Conservation (phyloP, 2,888 invertebrate species). For the Leptopilina myrica region DNA sequence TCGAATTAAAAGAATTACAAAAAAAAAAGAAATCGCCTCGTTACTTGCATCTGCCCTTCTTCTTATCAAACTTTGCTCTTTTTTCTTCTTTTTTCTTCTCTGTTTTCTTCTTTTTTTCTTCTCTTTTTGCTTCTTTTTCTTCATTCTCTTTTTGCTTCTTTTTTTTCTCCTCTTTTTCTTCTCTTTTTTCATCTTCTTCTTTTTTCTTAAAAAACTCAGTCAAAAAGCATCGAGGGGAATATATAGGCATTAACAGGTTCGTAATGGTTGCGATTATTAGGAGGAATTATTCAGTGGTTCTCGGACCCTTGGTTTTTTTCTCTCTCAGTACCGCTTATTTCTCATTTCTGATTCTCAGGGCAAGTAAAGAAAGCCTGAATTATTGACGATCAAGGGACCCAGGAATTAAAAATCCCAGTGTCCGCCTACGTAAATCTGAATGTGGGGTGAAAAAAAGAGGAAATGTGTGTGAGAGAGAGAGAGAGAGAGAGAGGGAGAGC, state of each 20-base stretch:
- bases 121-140: too few species aligned
- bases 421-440: conserved; percentile 49
- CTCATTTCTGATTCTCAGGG: conserved; percentile 50
- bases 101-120: too few species aligned
- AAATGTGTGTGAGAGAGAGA: background rate
- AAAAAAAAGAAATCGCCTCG: conserved; percentile 62
- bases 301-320: conserved; percentile 59
- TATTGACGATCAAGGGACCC: conserved; percentile 65
- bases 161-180: too few species aligned
- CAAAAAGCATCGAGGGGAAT: conserved; percentile 47
- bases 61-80: conserved; percentile 54
- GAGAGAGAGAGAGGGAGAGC: conserved; percentile 55
- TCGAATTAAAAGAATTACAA: conserved; percentile 73
- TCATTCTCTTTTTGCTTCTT: too few species aligned
- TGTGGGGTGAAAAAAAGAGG: conserved; percentile 7
- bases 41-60: conserved; percentile 67
- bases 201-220: conserved; percentile 51
- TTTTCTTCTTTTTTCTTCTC: too few species aligned
- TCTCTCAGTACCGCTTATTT: conserved; percentile 53
- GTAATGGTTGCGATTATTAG: conserved; percentile 72
- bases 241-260: conserved; percentile 61
- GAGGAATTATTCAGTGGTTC: conserved; percentile 70
- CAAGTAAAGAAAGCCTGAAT: conserved; percentile 67
- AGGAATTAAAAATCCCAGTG: conserved; percentile 70
- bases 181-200: too few species aligned